Evolutionary conservation across 30 jellyfish, hydroid and myxozoan genomes (phyloP), one percentile per base, ranked within the genome.

Genomic region (Hydractinia symbiolongicarpus): DNA sequence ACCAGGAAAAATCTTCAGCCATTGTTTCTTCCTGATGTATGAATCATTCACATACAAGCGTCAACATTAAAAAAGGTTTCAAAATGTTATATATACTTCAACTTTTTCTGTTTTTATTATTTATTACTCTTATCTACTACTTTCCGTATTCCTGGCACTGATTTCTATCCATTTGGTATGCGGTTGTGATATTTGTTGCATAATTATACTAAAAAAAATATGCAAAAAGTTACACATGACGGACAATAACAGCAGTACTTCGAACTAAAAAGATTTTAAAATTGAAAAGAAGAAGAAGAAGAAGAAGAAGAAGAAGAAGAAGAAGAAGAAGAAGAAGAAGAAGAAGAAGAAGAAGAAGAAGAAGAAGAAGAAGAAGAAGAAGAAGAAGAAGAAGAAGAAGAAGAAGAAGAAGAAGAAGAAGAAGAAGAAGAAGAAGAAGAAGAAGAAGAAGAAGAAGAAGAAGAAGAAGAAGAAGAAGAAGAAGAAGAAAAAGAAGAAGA

Each of bases 321-420:
- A 52, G 74, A 54, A 83, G 69, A 82, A 61, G 84, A 17, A 73
- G 80, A 57, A 77, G 76, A n/a, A 84, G 72, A 53, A 77, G 87
- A 30, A 78, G 88, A 68, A 61, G 82, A 54, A 53, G 87, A 7
- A 78, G 89, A n/a, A 80, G 89, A 61, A 72, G 95, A 53, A 74
- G 86, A 21, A 72, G 95, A 49, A 86, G 95, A 55, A 54, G 89
- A 53, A 73, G 89, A n/a, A 79, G 89, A 86, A 86, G 95, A 74
- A 61, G 79, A 72, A 83, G 95, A 10, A 79, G 88, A 51, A 60
- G 79, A 77, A 76, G 86, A 64, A 85, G 94, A 70, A 85, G 95
- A 16, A 86, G 95, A 62, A 54, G 89, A 14, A 80, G 88, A 50
- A 76, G 83, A 19, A 77, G 66, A 30, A 55, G 83, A 20, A 81